A percentile compares a stretch with the other conserved stretches of the same genome.
Evolutionary conservation across 2,797 vertebrate species (phyloP).

Genomic region (Corythornis leucogaster): DNA sequence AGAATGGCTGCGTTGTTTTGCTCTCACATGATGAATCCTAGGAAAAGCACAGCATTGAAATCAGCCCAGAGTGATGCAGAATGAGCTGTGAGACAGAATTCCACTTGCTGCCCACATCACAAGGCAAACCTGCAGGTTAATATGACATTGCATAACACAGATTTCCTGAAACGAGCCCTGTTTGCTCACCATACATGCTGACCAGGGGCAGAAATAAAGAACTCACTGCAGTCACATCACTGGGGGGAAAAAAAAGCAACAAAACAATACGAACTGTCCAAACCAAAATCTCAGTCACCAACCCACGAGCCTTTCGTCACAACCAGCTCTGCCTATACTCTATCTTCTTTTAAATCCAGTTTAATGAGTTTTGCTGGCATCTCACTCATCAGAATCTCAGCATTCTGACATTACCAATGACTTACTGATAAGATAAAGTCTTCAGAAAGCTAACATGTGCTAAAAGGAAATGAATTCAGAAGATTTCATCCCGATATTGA

Average conservation of each 20-base stretch:
- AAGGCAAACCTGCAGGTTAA: background rate
- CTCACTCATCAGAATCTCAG: background rate
- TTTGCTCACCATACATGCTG: background rate
- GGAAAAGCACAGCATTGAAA: background rate
- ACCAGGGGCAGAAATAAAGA: background rate
- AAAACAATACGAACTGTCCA: background rate
- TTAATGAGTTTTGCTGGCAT: slow-evolving; percentile 16
- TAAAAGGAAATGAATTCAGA: slow-evolving; percentile 53
- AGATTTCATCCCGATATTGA: slow-evolving; percentile 14
- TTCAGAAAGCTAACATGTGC: slow-evolving; percentile 21
- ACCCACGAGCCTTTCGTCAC: background rate
- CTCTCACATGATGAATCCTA: background rate
- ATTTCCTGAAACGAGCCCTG: background rate
- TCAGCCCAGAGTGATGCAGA: background rate
- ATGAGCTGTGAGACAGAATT: background rate
- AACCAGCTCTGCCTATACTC: background rate
- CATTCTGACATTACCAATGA: slow-evolving; percentile 20
- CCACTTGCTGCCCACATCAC: background rate
- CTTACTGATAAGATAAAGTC: slow-evolving; percentile 40
- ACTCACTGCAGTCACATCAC: background rate
- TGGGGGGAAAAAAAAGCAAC: background rate
- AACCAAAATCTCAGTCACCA: background rate
- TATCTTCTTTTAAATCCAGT: slow-evolving; percentile 24
- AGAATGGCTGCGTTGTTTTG: background rate
- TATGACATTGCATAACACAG: background rate